Conservation (phyloP, 2,797 vertebrate species). For the Poecilia velifera region DNA sequence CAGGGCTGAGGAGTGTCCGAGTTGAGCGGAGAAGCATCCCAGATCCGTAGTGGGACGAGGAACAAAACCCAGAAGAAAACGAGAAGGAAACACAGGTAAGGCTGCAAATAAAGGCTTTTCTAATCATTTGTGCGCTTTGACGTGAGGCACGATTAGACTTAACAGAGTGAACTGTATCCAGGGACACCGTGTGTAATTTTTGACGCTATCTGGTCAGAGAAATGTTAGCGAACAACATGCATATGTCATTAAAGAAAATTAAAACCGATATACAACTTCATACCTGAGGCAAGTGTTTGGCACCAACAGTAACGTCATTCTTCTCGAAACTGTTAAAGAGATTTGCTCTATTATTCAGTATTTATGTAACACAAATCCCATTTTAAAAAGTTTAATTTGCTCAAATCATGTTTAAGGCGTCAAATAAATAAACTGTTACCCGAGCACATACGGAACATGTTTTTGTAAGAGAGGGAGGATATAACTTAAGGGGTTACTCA, state of each 20-base stretch:
- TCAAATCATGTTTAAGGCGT: no score
- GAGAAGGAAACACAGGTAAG: conserved; percentile 62
- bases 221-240: background rate
- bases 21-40: conserved; percentile 49
- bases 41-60: conserved; percentile 37
- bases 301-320: background rate
- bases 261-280: background rate
- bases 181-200: background rate
- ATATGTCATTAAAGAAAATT: background rate
- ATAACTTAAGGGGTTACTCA: no score
- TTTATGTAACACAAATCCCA: background rate
- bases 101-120: background rate
- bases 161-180: background rate
- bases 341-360: background rate
- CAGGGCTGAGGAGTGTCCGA: conserved; percentile 51
- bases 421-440: no score
- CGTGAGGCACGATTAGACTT: background rate
- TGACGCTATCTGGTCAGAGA: background rate
- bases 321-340: background rate
- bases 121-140: background rate
- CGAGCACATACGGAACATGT: no score
- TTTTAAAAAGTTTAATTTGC: no score
- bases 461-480: no score
- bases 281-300: background rate
- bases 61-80: conserved; percentile 24